Evolutionary conservation across 2,113 vertebrate species (phyloP), one percentile per base, ranked within the genome.

Genomic region (Sturnus vulgaris): DNA sequence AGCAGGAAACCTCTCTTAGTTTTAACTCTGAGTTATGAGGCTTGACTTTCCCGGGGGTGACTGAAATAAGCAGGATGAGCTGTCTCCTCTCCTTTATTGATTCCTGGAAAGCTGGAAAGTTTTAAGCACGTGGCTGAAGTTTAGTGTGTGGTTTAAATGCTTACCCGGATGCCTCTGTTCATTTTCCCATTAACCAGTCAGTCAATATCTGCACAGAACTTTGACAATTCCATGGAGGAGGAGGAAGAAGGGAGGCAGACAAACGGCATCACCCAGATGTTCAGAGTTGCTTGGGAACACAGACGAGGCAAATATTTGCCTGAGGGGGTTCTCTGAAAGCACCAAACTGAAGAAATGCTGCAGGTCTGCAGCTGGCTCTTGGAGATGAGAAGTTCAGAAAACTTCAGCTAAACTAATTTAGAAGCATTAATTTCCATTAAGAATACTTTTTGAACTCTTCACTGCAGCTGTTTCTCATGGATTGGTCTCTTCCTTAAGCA

Each of bases 21-120:
- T 42, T 10, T 7, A 42, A 5, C 31, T 55, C 39, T 12, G 9
- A 8, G 3, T 16, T 24, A 5, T 0, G 7, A 76, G 15, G 3
- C 10, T 75, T 89, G 64, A 4, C 35, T 78, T 79, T 30, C 42
- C 35, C 23, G 0, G n/a, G 17, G 20, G 2, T 82, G 27, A 5
- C 11, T 63, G 37, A 31, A 63, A 27, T 5, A 22, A 73, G 20
- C 2, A 23, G 35, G 28, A 50, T 40, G 37, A 91, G 28, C 66
- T 30, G n/a, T 21, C 8, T 64, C 12, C 30, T 66, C 22, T 63
- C 44, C 50, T 75, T 31, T 35, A 22, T 1, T 65, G 53, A 56
- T 42, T 47, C 80, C 79, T 79, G 44, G 64, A 35, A 76, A 35
- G 9, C 37, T 64, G 64, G 47, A 50, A 81, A 59, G 60, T 50